Evolutionary conservation across 2,113 vertebrate species (phyloP), one percentile per base, ranked within the genome.

Genomic region (Hipposideros armiger): DNA sequence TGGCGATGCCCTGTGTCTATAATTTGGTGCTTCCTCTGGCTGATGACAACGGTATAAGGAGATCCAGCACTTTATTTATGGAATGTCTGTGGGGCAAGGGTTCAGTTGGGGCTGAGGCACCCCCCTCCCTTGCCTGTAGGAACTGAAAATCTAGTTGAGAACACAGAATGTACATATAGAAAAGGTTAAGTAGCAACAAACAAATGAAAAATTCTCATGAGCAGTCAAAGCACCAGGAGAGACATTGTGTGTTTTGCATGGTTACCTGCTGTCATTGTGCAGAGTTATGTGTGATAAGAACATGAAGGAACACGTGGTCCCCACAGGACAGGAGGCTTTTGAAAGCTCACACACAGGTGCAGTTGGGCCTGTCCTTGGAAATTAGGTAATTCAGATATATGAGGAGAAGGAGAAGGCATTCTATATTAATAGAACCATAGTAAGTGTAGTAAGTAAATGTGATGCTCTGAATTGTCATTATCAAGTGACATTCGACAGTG

Each of bases 391-490:
- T 32, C 56, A 20, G 42, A 15, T 17, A 5, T 4, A 2, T 10
- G 73, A 36, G n/a, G 7, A 15, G 5, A 45, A 40, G 13, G 8
- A 50, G 5, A 32, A 28, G 76, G 42, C 52, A 4, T 13, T n/a
- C 45, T 19, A 0, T 40, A 9, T 40, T 3, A 5, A 36, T 4
- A 17, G 1, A 8, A 47, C 15, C 3, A 1, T 0, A 26, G 36
- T 5, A 8, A 22, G 26, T 10, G 56, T 2, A 11, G 15, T 15
- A 10, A 36, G 14, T 9, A 1, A 9, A 20, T 0, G 3, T 2
- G 6, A 1, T 3, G 40, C 7, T 62, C 64, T n/a, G 40, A 60
- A 11, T 11, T 5, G 32, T 70, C 10, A 3, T 24, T 19, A 22
- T 3, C 11, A 2, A 15, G 7, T 19, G 30, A 17, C 7, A 2